Percentiles rank a stretch among this genome's conserved stretches.
These are phyloP conservation scores for Sphaerophoria taeniata DNA, from an alignment of 2,888 invertebrate genomes.

Conservation along the genomic window DNA sequence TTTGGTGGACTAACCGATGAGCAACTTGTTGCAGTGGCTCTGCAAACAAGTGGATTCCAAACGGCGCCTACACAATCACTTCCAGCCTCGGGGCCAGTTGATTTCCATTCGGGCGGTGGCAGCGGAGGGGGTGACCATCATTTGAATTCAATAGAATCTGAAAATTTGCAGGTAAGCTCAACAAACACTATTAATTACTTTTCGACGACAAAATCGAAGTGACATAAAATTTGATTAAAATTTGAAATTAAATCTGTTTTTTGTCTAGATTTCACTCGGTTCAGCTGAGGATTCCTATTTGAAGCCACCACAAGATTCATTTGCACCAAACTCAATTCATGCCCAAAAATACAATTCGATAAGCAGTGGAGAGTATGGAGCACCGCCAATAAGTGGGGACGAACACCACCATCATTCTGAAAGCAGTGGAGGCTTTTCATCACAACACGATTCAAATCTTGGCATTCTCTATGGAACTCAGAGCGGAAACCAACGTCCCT, in stretches of 20 bases:
- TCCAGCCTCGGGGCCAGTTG: constrained; percentile 75
- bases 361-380: constrained; percentile 86
- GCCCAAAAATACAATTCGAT: constrained; percentile 78
- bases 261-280: constrained; percentile 79
- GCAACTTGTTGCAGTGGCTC: constrained; percentile 81
- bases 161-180: constrained; percentile 77
- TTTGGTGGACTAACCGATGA: constrained; percentile 80
- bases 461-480: constrained; percentile 79
- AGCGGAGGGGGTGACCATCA: constrained; percentile 54
- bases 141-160: constrained; percentile 78
- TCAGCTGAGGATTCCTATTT: constrained; percentile 81
- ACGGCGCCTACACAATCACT: constrained; percentile 70
- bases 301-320: constrained; percentile 83
- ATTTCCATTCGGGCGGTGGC: constrained; percentile 74
- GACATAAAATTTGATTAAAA: too few relatives aligned
- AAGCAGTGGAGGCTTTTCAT: constrained; percentile 58
- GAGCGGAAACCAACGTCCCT: constrained; percentile 78
- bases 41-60: constrained; percentile 78
- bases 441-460: constrained; percentile 75
- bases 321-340: constrained; percentile 80
- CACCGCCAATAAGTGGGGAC: constrained; percentile 82
- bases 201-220: background rate
- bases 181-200: background rate
- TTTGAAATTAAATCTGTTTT: constrained; percentile 73
- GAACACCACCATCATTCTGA: constrained; percentile 56